These are phyloP conservation scores for Scolopax bukidnonensis DNA, from an alignment of 2,797 vertebrate genomes.

Conservation along the genomic window DNA sequence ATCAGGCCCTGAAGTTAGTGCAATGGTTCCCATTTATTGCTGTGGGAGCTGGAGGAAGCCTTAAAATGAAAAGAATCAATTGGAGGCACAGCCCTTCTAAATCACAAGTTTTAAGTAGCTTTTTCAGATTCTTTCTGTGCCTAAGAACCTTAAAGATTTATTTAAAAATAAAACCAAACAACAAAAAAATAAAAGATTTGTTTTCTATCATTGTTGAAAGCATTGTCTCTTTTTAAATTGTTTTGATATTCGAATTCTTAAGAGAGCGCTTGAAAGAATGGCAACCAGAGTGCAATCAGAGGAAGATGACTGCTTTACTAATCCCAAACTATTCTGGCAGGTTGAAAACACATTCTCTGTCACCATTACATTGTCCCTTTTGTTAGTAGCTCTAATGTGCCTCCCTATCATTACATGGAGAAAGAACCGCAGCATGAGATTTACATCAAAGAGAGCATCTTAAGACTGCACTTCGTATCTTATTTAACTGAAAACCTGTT, in stretches of 20 bases:
- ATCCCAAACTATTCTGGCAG: slow-evolving; percentile 26
- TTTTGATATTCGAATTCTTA: slow-evolving; percentile 18
- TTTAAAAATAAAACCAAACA: neutral
- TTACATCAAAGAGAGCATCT: slow-evolving; percentile 41
- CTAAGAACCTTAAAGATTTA: neutral
- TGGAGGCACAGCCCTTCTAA: neutral
- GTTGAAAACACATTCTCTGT: slow-evolving; percentile 31
- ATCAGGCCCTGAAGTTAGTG: neutral
- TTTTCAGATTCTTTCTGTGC: neutral
- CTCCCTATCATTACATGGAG: neutral
- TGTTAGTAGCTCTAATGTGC: neutral
- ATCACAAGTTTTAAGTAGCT: slow-evolving; percentile 34
- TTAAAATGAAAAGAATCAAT: slow-evolving; percentile 23
- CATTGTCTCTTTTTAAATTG: neutral
- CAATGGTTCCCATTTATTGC: neutral
- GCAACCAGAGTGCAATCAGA: neutral
- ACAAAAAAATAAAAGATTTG: neutral
- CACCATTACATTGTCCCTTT: neutral
- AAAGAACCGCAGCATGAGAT: slow-evolving; percentile 42
- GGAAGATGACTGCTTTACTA: slow-evolving; percentile 6
- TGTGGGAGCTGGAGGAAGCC: neutral
- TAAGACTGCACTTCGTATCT: neutral
- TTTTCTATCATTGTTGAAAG: neutral
- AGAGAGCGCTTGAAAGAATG: neutral
- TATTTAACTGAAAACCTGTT: slow-evolving; percentile 29